Evolutionary conservation across 2,113 vertebrate species (phyloP), one percentile per base, ranked within the genome.

Genomic region (Rhadina sibilatrix): DNA sequence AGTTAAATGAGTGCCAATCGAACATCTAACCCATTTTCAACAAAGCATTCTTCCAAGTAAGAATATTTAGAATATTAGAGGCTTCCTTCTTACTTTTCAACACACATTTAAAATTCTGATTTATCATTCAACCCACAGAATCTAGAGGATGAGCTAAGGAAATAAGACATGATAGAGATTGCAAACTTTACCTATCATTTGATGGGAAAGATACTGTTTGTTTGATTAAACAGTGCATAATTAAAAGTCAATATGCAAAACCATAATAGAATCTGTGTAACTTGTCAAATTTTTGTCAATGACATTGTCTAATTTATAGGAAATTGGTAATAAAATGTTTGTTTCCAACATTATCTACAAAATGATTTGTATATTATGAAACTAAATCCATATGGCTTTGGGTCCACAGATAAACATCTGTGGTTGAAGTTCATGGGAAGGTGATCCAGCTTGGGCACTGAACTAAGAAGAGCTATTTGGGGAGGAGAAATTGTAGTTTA

Each of bases 361-460:
- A 98, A 96, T 81, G 1, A 93, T 95, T 95, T 94, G 69, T 96
- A 87, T 89, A 93, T 95, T 91, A 90, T 68, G 66, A 95, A 97
- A 97, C 96, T 92, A 97, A 98, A 98, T 97, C 97, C 87, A 72
- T 95, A 89, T 77, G 87, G 94, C 78, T 97, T 91, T 87, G 90
- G 70, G 77, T 88, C 82, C 93, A 94, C 71, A 97, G 98, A 98
- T 96, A 97, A 97, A 97, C 75, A 96, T 97, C 61, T 92, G 94
- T 75, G 95, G 96, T 72, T 76, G 97, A 98, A 98, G 98, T 98
- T 98, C 98, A 98, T 63, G 56, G 65, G 79, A 98, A 98, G 98
- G 98, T 98, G 97, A 99, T 96, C 86, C 94, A 72, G 94, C 66
- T 93, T 91, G 87, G 79, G 83, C 63, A 76, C 71, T 87, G 85